Base-by-base conservation (phyloP, 2,888 invertebrate genomes). In the Prostheceraeus crozeri region DNA sequence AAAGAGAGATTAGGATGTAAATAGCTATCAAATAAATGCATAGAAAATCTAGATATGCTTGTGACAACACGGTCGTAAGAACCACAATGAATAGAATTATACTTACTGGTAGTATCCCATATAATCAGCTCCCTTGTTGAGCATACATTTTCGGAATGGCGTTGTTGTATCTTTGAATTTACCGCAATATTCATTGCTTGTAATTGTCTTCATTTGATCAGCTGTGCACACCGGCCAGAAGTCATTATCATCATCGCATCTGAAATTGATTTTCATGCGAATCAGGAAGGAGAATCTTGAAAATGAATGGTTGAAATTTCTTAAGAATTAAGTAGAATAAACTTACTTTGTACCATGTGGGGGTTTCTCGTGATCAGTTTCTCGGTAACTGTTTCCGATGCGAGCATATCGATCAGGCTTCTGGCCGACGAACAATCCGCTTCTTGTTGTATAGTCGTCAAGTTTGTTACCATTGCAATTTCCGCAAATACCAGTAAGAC, bases 401-500 rank as follows among this genome's bases (percentile, higher is more conserved):
- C 33, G 51, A 11, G 48, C 19, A n/a, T 31, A 60, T 16, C 35
- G 45, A 23, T 62, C 31, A 16, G 46, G 16, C 10, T 31, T 1
- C 33, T 27, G 25, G 36, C 60, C 27, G n/a, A 61, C 27, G 51
- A 51, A 59, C 16, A 61, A 11, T 11, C 60, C 60, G 8, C 27
- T 33, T 31, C 35, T 59, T 3, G 60, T 62, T 30, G 25, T 61
- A 21, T 30, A 61, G 19, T 60, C 60, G 60, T 60, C 61, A 14
- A 16, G 19, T 16, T 14, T 14, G n/a, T 48, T 27, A 8, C 23
- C 21, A 33, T 61, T 51, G 35, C 62, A 61, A 31, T 61, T 48
- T 2, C 62, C 62, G 27, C 62, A 61, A 21, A 61, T 61, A n/a
- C 62, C 62, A 14, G 60, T 45, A 35, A 59, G 45, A 16, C 55